These are phyloP conservation scores for Busseola fusca DNA, from an alignment of 2,888 invertebrate species.

Conservation along the genomic window DNA sequence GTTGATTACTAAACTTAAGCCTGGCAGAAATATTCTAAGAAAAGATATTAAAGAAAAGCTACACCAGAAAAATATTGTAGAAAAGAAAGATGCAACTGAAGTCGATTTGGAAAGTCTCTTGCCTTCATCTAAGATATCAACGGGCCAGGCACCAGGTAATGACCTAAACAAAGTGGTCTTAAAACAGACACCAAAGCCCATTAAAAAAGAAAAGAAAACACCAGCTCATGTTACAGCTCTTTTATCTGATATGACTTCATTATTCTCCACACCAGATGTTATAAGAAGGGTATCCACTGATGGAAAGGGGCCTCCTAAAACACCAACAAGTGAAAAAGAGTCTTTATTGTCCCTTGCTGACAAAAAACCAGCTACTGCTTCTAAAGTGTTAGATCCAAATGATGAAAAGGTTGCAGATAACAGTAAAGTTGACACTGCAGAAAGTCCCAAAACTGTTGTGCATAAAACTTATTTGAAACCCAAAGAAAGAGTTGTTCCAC, in stretches of 20 bases:
- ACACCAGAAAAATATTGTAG: constrained; percentile 74
- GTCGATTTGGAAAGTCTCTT: constrained; percentile 73
- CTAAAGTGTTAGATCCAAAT: constrained; percentile 61
- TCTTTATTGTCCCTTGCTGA: constrained; percentile 54
- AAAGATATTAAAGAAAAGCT: constrained; percentile 81
- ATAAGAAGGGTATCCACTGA: constrained; percentile 91
- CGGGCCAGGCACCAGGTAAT: constrained; percentile 57
- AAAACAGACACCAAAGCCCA: constrained; percentile 80
- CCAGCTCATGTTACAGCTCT: constrained; percentile 89
- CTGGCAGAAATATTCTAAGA: constrained; percentile 73
- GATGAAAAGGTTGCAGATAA: constrained; percentile 61
- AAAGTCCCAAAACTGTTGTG: constrained; percentile 66
- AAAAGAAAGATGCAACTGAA: constrained; percentile 69
- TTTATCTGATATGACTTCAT: constrained; percentile 90
- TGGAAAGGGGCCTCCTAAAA: constrained; percentile 82
- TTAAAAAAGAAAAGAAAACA: constrained; percentile 89
- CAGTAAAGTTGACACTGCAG: constrained; percentile 61
- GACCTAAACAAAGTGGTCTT: constrained; percentile 80
- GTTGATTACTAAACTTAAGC: constrained; percentile 74
- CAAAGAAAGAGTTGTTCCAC: constrained; percentile 68
- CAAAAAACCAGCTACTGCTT: constrained; percentile 63
- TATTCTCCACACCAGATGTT: constrained; percentile 94
- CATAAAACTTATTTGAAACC: constrained; percentile 74
- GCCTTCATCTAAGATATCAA: constrained; percentile 69
- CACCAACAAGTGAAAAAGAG: constrained; percentile 81